phyloP scores from a whole-genome alignment of 2,888 invertebrate species.

The Rhaphigaster nebulosa region DNA sequence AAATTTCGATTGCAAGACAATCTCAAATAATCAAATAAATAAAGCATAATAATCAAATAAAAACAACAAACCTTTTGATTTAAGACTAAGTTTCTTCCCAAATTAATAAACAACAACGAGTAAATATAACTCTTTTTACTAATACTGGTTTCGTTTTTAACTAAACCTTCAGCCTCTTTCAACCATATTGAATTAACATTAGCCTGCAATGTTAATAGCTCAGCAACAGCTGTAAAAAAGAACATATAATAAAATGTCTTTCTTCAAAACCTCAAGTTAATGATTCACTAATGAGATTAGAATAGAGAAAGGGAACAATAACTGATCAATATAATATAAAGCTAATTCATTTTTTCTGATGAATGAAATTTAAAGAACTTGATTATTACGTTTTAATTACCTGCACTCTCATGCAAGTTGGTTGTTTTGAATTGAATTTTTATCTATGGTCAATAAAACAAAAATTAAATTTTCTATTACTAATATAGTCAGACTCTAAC shows the following conservation, averaged over 20 bases:
- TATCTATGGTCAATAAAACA: no score
- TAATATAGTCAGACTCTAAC: no score
- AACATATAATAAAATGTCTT: background rate
- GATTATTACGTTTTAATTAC: no score
- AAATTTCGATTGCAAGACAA: no score
- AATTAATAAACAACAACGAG: conserved; percentile 45
- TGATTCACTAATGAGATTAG: background rate
- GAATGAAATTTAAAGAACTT: no score
- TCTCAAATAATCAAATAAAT: no score
- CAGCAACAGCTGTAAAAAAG: conserved; percentile 51
- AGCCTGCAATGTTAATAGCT: conserved; percentile 18
- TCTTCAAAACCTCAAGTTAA: background rate
- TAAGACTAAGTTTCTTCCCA: conserved; percentile 30
- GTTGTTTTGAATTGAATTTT: no score
- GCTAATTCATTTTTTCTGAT: background rate
- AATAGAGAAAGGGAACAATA: background rate
- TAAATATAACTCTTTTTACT: conserved; percentile 55
- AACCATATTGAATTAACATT: conserved; percentile 40
- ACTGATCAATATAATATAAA: background rate
- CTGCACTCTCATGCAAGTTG: no score
- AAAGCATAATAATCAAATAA: no score
- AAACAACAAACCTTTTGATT: conserved; percentile 51
- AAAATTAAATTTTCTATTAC: no score
- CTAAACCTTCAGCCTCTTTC: conserved; percentile 14
- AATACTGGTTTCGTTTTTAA: conserved; percentile 40